Evolutionary conservation across 92 coral and sea anemone genomes (phyloP), one percentile per base, ranked within the genome.

Genomic region (Pocillopora grandis): DNA sequence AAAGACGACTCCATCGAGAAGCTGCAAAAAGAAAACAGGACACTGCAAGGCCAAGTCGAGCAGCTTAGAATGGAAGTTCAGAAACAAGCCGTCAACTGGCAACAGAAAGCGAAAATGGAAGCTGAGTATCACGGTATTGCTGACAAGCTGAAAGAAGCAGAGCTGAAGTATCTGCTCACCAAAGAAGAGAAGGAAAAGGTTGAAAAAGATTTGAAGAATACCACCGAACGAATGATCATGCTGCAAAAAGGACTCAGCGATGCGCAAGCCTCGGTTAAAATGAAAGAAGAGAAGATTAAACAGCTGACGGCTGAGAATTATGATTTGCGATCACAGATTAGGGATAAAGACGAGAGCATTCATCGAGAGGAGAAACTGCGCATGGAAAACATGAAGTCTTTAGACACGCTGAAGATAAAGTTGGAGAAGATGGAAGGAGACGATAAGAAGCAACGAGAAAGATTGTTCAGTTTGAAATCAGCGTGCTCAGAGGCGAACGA

Each of bases 401-500:
- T 91, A 36, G 98, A 94, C 72, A 76, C 87, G 6, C 55, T 94
- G 65, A 94, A 92, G 80, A 87, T 94, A 59, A 94, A 91, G 76
- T 52, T 92, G 88, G 95, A 94, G 20, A 91, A 87, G 57, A 84
- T 87, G 86, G 93, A 85, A 27, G 48, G 58, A 2, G 98, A 92
- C 48, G 95, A 94, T 61, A 94, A 94, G 81, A 87, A 76, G 69
- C 92, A 94, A n/a, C 77, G 92, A 23, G 98, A 94, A 35, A 80
- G 97, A 59, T 77, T 94, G 42, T 91, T 92, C 42, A 94, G 94
- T 62, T 80, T 94, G 18, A 94, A 94, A 83, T 94, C 95, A 12
- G 98, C 98, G 20, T 94, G 98, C 31, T 92, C 98, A 0, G 98
- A 94, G 61, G 98, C 98, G 4, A 94, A 94, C 79, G 98, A 94